phyloP scores from a whole-genome alignment of 2,797 vertebrate species.

The Adrianichthys oophorus region DNA sequence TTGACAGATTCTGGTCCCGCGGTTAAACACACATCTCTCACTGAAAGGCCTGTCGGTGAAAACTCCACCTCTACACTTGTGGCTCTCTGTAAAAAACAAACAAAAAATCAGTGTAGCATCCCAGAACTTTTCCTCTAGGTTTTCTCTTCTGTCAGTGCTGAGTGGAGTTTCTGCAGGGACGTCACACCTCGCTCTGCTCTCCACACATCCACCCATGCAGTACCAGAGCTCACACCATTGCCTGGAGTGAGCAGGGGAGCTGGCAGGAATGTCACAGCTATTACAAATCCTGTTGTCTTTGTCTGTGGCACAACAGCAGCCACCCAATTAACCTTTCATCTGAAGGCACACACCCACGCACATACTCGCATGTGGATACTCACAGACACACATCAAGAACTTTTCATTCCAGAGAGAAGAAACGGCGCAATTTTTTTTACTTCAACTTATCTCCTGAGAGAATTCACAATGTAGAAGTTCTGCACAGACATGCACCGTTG shows the following conservation, averaged over 20 bases:
- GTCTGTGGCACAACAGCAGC: constrained; percentile 66
- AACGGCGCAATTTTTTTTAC: constrained; percentile 18
- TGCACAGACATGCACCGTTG: constrained; percentile 15
- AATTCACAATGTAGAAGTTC: constrained; percentile 12
- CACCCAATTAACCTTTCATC: constrained; percentile 80
- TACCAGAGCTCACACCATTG: constrained; percentile 34
- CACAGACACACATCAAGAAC: constrained; percentile 17
- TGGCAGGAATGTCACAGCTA: constrained; percentile 71
- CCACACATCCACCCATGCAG: constrained; percentile 31
- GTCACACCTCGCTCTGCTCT: constrained; percentile 8
- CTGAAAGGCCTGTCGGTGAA: background rate
- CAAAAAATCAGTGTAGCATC: constrained; percentile 1
- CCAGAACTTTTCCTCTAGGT: constrained; percentile 5
- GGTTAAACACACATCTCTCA: background rate
- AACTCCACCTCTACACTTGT: background rate
- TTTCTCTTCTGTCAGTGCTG: constrained; percentile 16
- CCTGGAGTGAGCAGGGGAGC: constrained; percentile 46
- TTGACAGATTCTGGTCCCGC: background rate
- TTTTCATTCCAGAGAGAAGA: constrained; percentile 24
- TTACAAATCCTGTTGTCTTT: constrained; percentile 68
- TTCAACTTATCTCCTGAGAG: constrained; percentile 26
- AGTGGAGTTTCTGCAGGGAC: constrained; percentile 32
- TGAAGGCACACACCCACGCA: constrained; percentile 27
- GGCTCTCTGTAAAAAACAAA: background rate
- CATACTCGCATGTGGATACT: constrained; percentile 8